Evolutionary conservation across 1,140 invertebrate genomes (phyloP), one percentile per base, ranked within the genome.

Genomic region (Aricia agestis): DNA sequence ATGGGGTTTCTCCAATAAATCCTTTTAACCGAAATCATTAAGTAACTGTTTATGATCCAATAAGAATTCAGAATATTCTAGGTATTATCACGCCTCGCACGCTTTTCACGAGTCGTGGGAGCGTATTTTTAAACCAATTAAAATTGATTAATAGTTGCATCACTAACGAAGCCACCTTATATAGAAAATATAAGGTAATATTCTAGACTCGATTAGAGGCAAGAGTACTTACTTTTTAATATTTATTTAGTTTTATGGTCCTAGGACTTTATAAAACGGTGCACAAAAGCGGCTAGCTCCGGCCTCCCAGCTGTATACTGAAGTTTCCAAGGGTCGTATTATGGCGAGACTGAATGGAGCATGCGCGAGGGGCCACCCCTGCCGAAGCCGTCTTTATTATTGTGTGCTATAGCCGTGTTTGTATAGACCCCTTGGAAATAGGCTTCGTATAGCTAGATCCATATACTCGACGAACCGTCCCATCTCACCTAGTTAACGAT

Each of bases 221-320:
- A 42, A 42, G 19, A 17, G 2, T 76, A 89, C 88, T 90, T 80
- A 90, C 88, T 88, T 88, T 83, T 78, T 78, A 78, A 80, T 80
- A 83, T 74, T 79, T 80, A 63, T 63, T 83, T 85, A 81, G 84
- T 82, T 87, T 84, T 87, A 82, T 84, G 78, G 83, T 87, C 83
- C 84, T 85, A 76, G 77, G 70, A 78, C 69, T 76, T 70, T 74
- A 67, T 72, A 74, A 76, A 66, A 63, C 59, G 69, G 74, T 63
- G 69, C 75, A 71, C 71, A 77, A 78, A 73, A 78, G 76, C 70
- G 63, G 71, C 80, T 77, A 74, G 80, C 79, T 83, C 79, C 74
- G 79, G 74, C 70, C 76, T 78, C 81, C 80, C 84, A 88, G 84
- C 82, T 86, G 86, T 85, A 74, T 76, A 90, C 85, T 89, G 86